Conservation (phyloP, 2,888 invertebrate genomes). For the Hymenopus coronatus region DNA sequence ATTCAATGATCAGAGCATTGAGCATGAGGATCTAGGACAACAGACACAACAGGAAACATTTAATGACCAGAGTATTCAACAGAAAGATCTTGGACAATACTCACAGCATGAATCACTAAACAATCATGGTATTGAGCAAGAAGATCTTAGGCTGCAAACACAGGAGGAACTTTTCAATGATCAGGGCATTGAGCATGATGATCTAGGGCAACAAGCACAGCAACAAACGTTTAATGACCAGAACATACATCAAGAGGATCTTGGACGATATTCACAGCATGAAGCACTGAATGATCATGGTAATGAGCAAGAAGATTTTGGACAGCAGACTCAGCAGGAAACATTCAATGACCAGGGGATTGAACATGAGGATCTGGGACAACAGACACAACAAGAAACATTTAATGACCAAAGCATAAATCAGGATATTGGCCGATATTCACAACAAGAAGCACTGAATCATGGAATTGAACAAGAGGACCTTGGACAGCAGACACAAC, state of each 20-base stretch:
- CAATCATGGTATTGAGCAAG: too few relatives aligned
- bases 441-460: not conserved
- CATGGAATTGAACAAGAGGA: too few relatives aligned
- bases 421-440: conserved; percentile 39
- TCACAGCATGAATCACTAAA: not conserved
- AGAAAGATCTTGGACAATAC: conserved; percentile 40
- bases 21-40: conserved; percentile 32
- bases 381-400: conserved; percentile 35
- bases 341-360: conserved; percentile 40
- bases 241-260: conserved; percentile 28
- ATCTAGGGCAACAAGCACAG: too few relatives aligned
- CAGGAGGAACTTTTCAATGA: not conserved
- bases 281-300: not conserved
- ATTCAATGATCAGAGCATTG: conserved; percentile 39
- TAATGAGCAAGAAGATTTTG: conserved; percentile 30
- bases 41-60: conserved; percentile 38
- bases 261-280: conserved; percentile 33
- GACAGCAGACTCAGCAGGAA: conserved; percentile 36
- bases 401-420: conserved; percentile 43
- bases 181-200: not conserved
- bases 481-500: not conserved
- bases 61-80: conserved; percentile 42
- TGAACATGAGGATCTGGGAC: conserved; percentile 31
- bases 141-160: not conserved
- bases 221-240: not conserved